Evolutionary conservation across 1,140 invertebrate genomes (phyloP), one percentile per base, ranked within the genome.

Genomic region (Achatina immaculata): DNA sequence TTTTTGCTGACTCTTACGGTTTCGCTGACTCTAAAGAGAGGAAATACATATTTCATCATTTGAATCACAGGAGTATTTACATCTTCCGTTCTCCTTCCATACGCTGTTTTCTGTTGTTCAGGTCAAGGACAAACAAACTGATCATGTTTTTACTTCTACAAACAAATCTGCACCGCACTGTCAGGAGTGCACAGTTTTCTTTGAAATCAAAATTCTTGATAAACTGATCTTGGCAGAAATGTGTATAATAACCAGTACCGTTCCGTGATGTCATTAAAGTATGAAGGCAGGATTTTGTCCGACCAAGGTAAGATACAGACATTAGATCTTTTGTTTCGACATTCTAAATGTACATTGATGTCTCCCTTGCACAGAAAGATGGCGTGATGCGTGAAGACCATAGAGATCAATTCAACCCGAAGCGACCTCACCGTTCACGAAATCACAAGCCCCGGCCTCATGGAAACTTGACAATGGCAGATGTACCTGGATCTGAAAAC

Each of bases 341-440:
- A 7, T 11, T 11, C 19, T 48, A 7, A 11, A 19, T 48, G 19
- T 48, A 48, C 7, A 31, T 21, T 62, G 4, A 21, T 62, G 58
- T 51, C 28, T 73, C 24, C 31, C 11, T 11, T 45, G 4, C 2
- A 9, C 71, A 73, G 71, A 48, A 73, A 73, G 71, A 48, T 34
- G 71, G 71, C 71, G 31, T 73, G 14, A 73, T 73, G 9, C 48
- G 43, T 31, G 31, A 14, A 43, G 24, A 73, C 43, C 71, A 71
- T n/a, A 71, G 68, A 71, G 68, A 71, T 28, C 38, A 73, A 31
- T 51, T 73, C 14, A 16, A 51, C 34, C n/a, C 48, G 38, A 51
- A 73, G 36, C 4, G 31, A 19, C 21, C 9, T 9, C 19, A 21
- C 1, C 38, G 24, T 42, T 38, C 42, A 4, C 36, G 4, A 38